Base-by-base conservation (phyloP, 2,797 vertebrate species). In the Percopsis omiscomaycus region DNA sequence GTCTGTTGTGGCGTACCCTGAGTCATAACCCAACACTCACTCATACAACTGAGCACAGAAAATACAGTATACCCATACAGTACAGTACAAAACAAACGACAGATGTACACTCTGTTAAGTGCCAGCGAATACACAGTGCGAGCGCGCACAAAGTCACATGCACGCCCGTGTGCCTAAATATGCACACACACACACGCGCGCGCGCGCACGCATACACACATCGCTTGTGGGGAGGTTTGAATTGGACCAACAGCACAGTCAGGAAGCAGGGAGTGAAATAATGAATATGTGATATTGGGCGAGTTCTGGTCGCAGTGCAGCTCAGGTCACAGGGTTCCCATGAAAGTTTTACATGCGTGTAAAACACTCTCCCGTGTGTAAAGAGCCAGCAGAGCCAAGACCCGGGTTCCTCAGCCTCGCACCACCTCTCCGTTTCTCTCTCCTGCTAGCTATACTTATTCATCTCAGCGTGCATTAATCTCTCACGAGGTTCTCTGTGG, bases 271-370 rank as follows among this genome's bases (percentile, higher is more conserved):
- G n/a, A 55, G 5, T 9, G 42, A n/a, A 58, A 12, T 42, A 16
- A 10, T 11, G 3, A 22, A 16, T 57, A 22, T 12, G 37, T 45
- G 42, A 29, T 42, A 55, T 51, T 10, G 27, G 27, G 52, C 6
- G 22, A 68, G 59, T 15, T 51, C 51, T 10, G 29, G 4, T 56
- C 64, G 61, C 55, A 63, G 45, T 13, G 62, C 13, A 67, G 57
- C 69, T 55, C 2, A 46, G 48, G 51, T 55, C 15, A 16, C 70
- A 61, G 62, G 29, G 48, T 55, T 67, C 67, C 72, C 59, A 46
- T n/a, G 44, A 78, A 68, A 75, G 16, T 16, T 65, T 68, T 65
- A 63, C 45, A 1, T 71, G 68, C 68, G 65, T 49, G 61, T 66
- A 55, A 74, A 47, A 48, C 59, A 84, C 64, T 37, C 37, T 47